Evolutionary conservation across 2,113 vertebrate genomes (phyloP), one percentile per base, ranked within the genome.

Genomic region (Pangasianodon gigas): DNA sequence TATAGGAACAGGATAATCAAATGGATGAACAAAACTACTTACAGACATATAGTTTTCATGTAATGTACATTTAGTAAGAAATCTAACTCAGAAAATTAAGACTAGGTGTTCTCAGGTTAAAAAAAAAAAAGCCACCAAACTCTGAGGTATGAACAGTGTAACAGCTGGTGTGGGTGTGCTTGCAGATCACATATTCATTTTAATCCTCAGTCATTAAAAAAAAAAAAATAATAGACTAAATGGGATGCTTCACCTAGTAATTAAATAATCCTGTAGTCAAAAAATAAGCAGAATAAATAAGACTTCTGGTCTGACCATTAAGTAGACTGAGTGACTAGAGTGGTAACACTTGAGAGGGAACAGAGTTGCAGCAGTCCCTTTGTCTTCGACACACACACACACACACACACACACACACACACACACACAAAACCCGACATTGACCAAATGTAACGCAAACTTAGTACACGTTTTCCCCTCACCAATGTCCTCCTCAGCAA

Each of bases 361-460:
- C 82, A 90, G 62, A 52, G 51, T 37, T 86, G 51, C 2, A 58
- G 51, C 14, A 29, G 21, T 29, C 29, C 41, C 71, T 89, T 85
- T 89, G 83, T 89, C 67, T 89, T 56, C 44, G 9, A 4, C 32
- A 65, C 56, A 51, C 51, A 51, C 51, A 51, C 54, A 19, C 75
- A 13, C 2, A 51, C 77, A 80, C 77, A 80, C 77, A 80, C 77
- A 80, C 41, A 77, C 74, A 77, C 74, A 77, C 44, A 77, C 21
- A 46, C 37, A 44, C 16, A 75, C 13, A 69, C 4, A 32, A 37
- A 60, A 60, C 3, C 60, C 24, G 24, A 8, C 60, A 24, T 3
- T 7, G 3, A 51, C 26, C 3, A 56, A 74, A 77, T 19, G 32
- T 60, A 26, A 52, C 14, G 7, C 44, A 69, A 52, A 2, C 1